Conservation (phyloP, 2,888 invertebrate species). For the Ophion slaviceki region DNA sequence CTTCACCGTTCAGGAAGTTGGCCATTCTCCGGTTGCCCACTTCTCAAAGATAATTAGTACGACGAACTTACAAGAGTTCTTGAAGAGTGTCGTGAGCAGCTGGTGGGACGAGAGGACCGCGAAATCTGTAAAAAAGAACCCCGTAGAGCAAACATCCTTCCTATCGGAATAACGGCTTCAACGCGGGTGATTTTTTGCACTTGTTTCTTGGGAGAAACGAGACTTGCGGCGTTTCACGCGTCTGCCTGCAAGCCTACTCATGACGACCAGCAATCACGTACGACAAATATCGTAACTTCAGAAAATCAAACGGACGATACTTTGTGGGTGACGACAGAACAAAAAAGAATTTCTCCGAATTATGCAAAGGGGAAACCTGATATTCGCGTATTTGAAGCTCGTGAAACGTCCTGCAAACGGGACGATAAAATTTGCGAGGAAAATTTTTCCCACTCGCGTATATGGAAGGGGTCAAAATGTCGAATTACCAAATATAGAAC, state of each 20-base stretch:
- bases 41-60: slow-evolving; percentile 30
- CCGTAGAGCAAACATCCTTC: slow-evolving; percentile 10
- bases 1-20: slow-evolving; percentile 44
- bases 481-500: too few species aligned
- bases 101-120: background rate
- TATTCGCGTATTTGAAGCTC: background rate
- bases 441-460: background rate
- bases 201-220: slow-evolving; percentile 13
- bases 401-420: background rate
- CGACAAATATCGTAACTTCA: slow-evolving; percentile 73
- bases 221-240: slow-evolving; percentile 29
- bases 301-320: slow-evolving; percentile 19
- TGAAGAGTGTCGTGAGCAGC: background rate
- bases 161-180: slow-evolving; percentile 40
- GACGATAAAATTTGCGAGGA: background rate
- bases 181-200: slow-evolving; percentile 20
- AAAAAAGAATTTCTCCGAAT: slow-evolving; percentile 8
- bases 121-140: slow-evolving; percentile 27
- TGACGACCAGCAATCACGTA: slow-evolving; percentile 69
- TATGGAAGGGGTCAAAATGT: background rate
- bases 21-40: slow-evolving; percentile 3
- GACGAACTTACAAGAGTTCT: slow-evolving; percentile 36
- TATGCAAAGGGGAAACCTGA: background rate
- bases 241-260: background rate
- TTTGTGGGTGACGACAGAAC: background rate